Evolutionary conservation across 2,888 invertebrate genomes (phyloP).

Genomic region (Ophion ventricosus): DNA sequence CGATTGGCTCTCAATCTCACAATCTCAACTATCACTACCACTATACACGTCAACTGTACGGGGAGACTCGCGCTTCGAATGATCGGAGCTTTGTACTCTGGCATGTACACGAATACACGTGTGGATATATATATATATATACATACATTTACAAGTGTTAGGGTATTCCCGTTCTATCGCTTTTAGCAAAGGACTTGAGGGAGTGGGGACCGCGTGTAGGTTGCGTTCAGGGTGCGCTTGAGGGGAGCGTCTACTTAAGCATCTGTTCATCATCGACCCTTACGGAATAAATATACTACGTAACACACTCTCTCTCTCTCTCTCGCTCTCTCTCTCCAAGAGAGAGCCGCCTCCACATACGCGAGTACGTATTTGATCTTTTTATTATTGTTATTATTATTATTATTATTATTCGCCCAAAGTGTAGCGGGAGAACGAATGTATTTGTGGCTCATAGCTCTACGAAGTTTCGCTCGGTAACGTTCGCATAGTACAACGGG

Average conservation of each 20-base stretch:
- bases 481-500: too few species aligned
- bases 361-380: background rate
- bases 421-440: too few species aligned
- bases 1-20: background rate
- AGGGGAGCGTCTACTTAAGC: constrained; percentile 80
- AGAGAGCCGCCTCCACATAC: background rate
- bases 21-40: background rate
- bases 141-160: background rate
- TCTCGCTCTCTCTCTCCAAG: background rate
- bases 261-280: constrained; percentile 82
- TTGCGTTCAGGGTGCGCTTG: constrained; percentile 23
- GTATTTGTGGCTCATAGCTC: too few species aligned
- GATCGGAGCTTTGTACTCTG: background rate
- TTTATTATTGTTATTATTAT: background rate
- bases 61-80: background rate
- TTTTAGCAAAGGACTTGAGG: background rate
- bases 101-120: background rate
- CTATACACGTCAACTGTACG: background rate
- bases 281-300: constrained; percentile 72
- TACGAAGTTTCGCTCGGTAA: too few species aligned
- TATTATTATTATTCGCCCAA: background rate
- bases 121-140: too few species aligned
- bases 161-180: background rate
- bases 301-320: constrained; percentile 60
- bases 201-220: background rate